A percentile compares a stretch with the other conserved stretches of the same genome.
phyloP scores from a whole-genome alignment of 2,888 invertebrate species.

The Pocota personata region DNA sequence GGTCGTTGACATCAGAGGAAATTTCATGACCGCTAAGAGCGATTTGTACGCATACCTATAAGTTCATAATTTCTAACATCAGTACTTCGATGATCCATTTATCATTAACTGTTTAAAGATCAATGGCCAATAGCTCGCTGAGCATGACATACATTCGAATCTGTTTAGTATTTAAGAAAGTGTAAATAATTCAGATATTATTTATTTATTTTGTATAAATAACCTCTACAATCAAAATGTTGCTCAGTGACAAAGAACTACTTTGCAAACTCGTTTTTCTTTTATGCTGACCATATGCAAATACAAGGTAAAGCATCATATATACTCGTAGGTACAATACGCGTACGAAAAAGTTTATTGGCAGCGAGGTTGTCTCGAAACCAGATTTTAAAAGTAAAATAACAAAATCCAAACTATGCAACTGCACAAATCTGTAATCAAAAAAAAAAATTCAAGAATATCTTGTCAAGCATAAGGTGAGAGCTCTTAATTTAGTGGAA shows the following conservation, averaged over 20 bases:
- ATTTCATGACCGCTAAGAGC: no score
- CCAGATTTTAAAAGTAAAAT: slow-evolving; percentile 22
- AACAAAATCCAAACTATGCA: not conserved
- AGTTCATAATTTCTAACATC: no score
- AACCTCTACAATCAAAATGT: not conserved
- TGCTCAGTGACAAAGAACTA: slow-evolving; percentile 6
- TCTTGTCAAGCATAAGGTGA: not conserved
- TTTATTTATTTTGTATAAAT: not conserved
- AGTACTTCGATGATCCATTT: no score
- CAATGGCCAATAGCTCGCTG: not conserved
- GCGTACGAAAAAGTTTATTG: not conserved
- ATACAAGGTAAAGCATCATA: slow-evolving; percentile 20
- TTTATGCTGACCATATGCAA: slow-evolving; percentile 7
- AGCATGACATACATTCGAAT: not conserved
- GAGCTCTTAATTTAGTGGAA: not conserved
- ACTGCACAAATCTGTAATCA: not conserved
- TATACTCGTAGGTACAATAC: not conserved
- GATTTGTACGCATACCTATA: no score
- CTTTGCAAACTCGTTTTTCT: slow-evolving; percentile 20
- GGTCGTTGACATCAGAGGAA: no score
- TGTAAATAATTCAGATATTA: not conserved
- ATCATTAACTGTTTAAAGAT: not conserved
- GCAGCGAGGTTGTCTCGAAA: slow-evolving; percentile 31
- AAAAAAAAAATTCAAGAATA: not conserved
- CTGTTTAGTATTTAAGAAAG: not conserved